Evolutionary conservation across 2,797 vertebrate species (phyloP).

Genomic region (Pipistrellus pipistrellus): DNA sequence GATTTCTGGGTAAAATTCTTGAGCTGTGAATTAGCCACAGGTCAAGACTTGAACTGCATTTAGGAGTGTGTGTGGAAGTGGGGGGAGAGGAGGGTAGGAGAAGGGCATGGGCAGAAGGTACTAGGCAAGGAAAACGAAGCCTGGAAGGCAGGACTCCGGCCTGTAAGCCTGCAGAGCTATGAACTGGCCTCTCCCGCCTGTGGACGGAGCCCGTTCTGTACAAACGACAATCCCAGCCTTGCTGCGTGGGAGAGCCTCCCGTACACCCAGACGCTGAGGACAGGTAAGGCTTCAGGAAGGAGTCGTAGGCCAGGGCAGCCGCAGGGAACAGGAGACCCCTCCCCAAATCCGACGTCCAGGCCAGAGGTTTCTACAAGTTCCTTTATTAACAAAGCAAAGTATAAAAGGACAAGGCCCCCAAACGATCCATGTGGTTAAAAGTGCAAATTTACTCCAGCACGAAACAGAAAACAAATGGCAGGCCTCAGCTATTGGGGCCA

Average conservation of each 20-base stretch:
- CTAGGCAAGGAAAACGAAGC: not conserved
- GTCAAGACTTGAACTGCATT: conserved; percentile 50
- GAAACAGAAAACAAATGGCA: conserved; percentile 81
- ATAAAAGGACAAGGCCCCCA: conserved; percentile 79
- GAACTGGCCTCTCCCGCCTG: not conserved
- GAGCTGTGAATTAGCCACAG: conserved; percentile 60
- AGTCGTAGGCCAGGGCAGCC: not conserved
- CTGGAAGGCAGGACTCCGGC: not conserved
- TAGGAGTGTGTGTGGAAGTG: not conserved
- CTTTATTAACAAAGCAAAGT: conserved; percentile 88
- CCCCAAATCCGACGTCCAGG: conserved; percentile 34
- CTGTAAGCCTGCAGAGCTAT: not conserved
- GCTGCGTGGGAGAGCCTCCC: not conserved
- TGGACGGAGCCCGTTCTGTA: conserved; percentile 33
- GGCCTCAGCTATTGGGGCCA: conserved; percentile 71
- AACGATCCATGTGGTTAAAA: conserved; percentile 81
- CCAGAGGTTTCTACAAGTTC: conserved; percentile 69
- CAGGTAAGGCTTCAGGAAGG: not conserved
- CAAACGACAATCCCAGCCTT: not conserved
- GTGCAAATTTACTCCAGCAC: conserved; percentile 86
- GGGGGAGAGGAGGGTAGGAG: too few species aligned
- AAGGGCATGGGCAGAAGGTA: not conserved
- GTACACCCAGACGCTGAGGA: not conserved
- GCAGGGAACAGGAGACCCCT: not conserved
- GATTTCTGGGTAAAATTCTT: conserved; percentile 57